phyloP scores from a whole-genome alignment of 2,797 vertebrate species.

The Selene dorsalis region DNA sequence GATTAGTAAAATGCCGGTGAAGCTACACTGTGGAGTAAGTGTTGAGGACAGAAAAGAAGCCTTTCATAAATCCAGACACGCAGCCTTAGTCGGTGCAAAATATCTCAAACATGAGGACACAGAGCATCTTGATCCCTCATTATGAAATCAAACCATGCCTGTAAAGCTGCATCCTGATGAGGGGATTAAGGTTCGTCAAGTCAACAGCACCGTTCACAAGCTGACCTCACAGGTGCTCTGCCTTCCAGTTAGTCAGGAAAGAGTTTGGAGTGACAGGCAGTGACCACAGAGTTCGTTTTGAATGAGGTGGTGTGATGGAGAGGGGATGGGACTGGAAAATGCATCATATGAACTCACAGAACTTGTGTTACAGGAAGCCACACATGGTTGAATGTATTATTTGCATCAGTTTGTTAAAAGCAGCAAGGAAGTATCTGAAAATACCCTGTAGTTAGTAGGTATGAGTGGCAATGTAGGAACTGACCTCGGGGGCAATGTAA shows the following conservation, averaged over 20 bases:
- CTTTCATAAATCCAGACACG: conserved; percentile 60
- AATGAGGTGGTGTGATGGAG: conserved; percentile 60
- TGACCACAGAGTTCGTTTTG: conserved; percentile 57
- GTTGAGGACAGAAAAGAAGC: conserved; percentile 54
- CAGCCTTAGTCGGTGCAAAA: conserved; percentile 31
- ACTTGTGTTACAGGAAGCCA: conserved; percentile 29
- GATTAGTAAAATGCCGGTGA: conserved; percentile 18
- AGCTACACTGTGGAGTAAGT: conserved; percentile 40
- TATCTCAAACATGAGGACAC: conserved; percentile 27
- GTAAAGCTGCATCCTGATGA: conserved; percentile 30
- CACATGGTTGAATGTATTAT: conserved; percentile 8
- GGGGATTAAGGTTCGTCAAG: conserved; percentile 23
- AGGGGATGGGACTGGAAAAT: conserved; percentile 27
- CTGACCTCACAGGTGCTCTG: conserved; percentile 49
- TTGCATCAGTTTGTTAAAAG: conserved; percentile 4
- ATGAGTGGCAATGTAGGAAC: conserved; percentile 25
- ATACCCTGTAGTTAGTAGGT: background rate
- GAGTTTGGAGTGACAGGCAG: conserved; percentile 37
- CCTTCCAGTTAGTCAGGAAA: conserved; percentile 49
- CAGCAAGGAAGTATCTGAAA: background rate
- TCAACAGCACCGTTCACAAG: conserved; percentile 36
- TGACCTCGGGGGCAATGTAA: conserved; percentile 98
- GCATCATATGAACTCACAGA: conserved; percentile 44
- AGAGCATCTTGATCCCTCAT: conserved; percentile 35
- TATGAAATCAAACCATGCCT: conserved; percentile 45